Evolutionary conservation across 2,888 invertebrate genomes (phyloP).

Genomic region (Tipula vernalis): DNA sequence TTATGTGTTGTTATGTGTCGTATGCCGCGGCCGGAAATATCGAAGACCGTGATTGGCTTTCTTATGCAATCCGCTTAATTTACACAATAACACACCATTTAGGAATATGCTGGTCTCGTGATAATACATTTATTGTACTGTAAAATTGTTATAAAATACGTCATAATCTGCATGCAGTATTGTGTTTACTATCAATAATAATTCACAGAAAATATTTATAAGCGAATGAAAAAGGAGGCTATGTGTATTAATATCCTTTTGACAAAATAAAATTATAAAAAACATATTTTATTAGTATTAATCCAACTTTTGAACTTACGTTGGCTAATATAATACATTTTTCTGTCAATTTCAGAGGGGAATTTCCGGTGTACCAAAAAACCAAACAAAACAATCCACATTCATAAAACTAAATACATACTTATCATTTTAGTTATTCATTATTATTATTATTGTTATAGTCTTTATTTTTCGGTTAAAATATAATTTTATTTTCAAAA

Average conservation of each 20-base stretch:
- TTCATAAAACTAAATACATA: not conserved
- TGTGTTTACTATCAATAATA: not conserved
- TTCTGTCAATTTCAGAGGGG: not conserved
- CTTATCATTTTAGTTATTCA: not conserved
- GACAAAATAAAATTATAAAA: not conserved
- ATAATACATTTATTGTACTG: not conserved
- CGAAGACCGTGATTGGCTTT: not conserved
- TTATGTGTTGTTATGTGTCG: not conserved
- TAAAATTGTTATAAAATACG: too few relatives aligned
- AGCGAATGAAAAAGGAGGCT: not conserved
- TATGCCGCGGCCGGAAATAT: not conserved
- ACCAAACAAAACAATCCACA: not conserved
- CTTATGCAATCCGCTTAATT: not conserved
- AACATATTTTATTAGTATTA: not conserved
- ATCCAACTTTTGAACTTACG: not conserved
- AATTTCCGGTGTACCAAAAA: not conserved
- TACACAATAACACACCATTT: too few relatives aligned
- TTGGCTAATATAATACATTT: not conserved
- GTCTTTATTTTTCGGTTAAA: not conserved
- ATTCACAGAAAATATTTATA: not conserved
- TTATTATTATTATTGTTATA: not conserved
- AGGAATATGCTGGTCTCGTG: not conserved
- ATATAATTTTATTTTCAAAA: not conserved
- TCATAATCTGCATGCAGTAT: not conserved
- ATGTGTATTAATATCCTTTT: not conserved